phyloP scores from a whole-genome alignment of 2,797 vertebrate species.

The Rhincodon typus region DNA sequence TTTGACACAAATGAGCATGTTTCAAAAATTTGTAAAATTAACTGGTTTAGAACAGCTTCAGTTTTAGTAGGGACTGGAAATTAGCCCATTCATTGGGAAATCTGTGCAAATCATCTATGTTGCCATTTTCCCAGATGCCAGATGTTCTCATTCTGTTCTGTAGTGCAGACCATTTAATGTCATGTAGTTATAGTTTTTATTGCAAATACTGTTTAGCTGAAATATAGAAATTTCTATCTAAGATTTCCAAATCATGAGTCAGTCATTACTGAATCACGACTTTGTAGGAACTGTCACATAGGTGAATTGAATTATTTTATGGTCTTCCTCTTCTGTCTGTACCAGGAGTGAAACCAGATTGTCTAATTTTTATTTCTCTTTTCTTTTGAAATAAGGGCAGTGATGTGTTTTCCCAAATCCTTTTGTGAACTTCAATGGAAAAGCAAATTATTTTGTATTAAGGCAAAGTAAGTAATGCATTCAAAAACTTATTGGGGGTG shows the following conservation, averaged over 20 bases:
- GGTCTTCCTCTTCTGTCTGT: too few species aligned
- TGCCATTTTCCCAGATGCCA: neutral
- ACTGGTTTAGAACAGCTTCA: neutral
- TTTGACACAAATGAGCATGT: too few species aligned
- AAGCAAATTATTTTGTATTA: too few species aligned
- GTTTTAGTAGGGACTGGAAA: neutral
- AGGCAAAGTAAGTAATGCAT: too few species aligned
- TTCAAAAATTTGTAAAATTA: neutral
- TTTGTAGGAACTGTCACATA: neutral
- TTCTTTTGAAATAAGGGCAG: too few species aligned
- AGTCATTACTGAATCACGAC: neutral
- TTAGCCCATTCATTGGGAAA: neutral
- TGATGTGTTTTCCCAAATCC: too few species aligned
- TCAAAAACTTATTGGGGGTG: too few species aligned
- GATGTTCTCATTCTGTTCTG: neutral
- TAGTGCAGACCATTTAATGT: neutral
- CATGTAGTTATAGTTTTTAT: constrained; percentile 25
- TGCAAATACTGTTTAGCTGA: neutral
- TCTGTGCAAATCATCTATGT: neutral
- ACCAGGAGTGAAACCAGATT: too few species aligned
- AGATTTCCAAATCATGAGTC: neutral
- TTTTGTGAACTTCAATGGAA: too few species aligned
- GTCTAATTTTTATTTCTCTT: too few species aligned
- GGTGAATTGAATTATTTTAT: too few species aligned
- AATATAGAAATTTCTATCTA: neutral